Evolutionary conservation across 2,113 vertebrate species (phyloP), one percentile per base, ranked within the genome.

Genomic region (Ictalurus furcatus): DNA sequence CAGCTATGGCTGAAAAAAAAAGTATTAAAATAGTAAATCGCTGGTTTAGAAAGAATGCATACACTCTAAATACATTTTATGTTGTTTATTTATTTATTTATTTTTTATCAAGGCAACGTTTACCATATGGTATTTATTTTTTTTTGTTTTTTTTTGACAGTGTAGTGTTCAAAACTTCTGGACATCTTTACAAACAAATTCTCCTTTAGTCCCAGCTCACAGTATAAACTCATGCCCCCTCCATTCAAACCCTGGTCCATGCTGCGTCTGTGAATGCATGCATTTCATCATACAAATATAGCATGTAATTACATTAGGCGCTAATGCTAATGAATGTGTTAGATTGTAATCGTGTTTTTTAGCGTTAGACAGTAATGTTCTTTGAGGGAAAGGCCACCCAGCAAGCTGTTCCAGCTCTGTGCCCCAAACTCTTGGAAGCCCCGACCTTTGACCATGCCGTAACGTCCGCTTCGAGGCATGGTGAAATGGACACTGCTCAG

Each of bases 391-490:
- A 91, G 81, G 87, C 91, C 91, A 91, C 90, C 89, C 88, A 91
- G 76, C 3, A 34, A 88, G 89, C 21, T n/a, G 30, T 88, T 85
- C 73, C 78, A 88, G 76, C 63, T 63, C 30, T 28, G 65, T 58
- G 52, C 67, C 56, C 48, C 23, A 69, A 67, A 69, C 86, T 58
- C 61, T 88, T 87, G 23, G n/a, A 28, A 74, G 40, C 85, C 59
- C 44, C 12, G 89, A 91, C 90, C 91, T 83, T 81, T 88, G 87
- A 88, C 90, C 91, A 80, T 79, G 85, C 61, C 25, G 80, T 90
- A 90, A 91, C 82, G 89, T 89, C 88, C 84, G 74, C 88, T 89
- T 91, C 81, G 74, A 83, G 90, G 92, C 90, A 59, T 76, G 65
- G 56, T 44, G 80, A 78, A 90, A 89, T 84, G 87, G 85, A 86